phyloP scores from a whole-genome alignment of 2,888 invertebrate genomes.

The Geophilus truncorum region DNA sequence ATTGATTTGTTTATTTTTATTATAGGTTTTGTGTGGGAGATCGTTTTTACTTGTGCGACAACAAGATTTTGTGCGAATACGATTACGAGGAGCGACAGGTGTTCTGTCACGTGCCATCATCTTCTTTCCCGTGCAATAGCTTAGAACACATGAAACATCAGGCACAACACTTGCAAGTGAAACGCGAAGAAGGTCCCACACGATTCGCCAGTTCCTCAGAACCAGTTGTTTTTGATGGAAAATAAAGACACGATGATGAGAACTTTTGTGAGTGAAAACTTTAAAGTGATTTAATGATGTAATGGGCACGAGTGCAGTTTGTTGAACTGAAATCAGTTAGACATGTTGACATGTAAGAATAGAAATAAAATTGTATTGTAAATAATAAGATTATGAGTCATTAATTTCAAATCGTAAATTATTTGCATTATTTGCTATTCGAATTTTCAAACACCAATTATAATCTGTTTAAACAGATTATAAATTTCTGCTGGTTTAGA shows the following conservation, averaged over 20 bases:
- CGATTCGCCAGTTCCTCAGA: not conserved
- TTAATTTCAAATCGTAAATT: too few relatives aligned
- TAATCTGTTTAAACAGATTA: too few relatives aligned
- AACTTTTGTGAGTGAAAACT: not conserved
- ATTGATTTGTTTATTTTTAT: constrained; percentile 29
- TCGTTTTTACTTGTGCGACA: constrained; percentile 85
- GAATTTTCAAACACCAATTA: too few relatives aligned
- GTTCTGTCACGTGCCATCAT: constrained; percentile 75
- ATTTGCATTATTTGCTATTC: too few relatives aligned
- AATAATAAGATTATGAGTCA: too few relatives aligned
- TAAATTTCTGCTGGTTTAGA: too few relatives aligned
- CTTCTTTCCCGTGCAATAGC: constrained; percentile 68
- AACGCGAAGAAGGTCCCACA: not conserved
- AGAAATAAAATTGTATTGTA: not conserved
- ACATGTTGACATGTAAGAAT: not conserved
- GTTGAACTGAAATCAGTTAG: not conserved
- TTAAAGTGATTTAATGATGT: not conserved
- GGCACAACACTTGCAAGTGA: constrained; percentile 44
- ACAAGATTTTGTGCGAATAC: constrained; percentile 89
- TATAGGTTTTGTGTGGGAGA: constrained; percentile 93
- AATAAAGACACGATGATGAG: not conserved
- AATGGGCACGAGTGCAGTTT: not conserved
- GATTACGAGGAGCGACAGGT: constrained; percentile 88
- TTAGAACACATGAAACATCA: constrained; percentile 66
- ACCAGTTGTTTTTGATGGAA: not conserved